Evolutionary conservation across 2,888 invertebrate species (phyloP).

Genomic region (Tipula vernalis): DNA sequence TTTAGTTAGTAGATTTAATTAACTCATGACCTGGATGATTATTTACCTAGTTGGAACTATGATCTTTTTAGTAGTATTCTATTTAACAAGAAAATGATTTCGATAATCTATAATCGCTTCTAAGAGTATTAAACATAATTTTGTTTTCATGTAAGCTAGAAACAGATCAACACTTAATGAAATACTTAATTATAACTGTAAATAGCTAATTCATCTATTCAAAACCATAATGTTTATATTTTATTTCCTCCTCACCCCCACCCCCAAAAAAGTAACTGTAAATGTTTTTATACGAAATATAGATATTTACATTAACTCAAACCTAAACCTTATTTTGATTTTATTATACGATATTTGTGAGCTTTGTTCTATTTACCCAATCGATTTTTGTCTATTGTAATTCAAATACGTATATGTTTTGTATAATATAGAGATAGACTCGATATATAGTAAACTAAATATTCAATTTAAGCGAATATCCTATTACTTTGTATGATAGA

Average conservation of each 20-base stretch:
- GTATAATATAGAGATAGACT: background rate
- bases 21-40: background rate
- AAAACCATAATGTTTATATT: background rate
- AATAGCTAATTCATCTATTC: background rate
- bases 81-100: background rate
- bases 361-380: background rate
- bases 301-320: background rate
- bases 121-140: background rate
- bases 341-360: background rate
- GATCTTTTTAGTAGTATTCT: background rate
- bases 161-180: background rate
- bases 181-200: background rate
- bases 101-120: background rate
- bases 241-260: background rate
- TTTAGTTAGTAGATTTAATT: background rate
- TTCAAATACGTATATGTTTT: background rate
- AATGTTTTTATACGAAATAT: background rate
- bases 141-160: background rate
- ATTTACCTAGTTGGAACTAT: background rate
- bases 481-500: background rate
- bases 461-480: background rate
- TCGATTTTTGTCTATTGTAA: background rate
- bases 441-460: background rate
- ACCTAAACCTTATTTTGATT: background rate
- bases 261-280: background rate